phyloP scores from a whole-genome alignment of 2,113 vertebrate genomes.

The Dolichallabes microphthalmus region DNA sequence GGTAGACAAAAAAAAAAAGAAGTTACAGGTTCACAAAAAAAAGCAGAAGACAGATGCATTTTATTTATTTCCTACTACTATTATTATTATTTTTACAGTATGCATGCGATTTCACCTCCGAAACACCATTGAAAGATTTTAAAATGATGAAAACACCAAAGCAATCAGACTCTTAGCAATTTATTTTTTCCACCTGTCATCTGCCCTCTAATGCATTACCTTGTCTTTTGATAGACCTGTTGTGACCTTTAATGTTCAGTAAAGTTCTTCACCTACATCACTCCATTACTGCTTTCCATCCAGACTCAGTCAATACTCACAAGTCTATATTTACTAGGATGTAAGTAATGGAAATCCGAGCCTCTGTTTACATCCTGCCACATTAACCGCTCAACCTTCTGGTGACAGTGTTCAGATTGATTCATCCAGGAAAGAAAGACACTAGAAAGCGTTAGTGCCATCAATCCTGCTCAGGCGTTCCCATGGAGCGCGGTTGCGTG shows the following conservation, averaged over 20 bases:
- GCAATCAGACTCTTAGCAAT: not conserved
- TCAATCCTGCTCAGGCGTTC: conserved; percentile 17
- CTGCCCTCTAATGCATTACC: not conserved
- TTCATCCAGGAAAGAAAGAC: conserved; percentile 18
- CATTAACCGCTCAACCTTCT: conserved; percentile 53
- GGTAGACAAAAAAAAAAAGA: not conserved
- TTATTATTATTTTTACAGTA: no score
- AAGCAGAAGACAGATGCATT: not conserved
- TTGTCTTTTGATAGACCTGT: not conserved
- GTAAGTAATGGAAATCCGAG: conserved; percentile 49
- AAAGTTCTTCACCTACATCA: conserved; percentile 20
- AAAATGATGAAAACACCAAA: no score
- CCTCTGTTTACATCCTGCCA: conserved; percentile 54
- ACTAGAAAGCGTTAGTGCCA: conserved; percentile 33
- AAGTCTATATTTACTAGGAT: conserved; percentile 48
- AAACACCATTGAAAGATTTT: not conserved
- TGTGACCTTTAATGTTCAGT: not conserved
- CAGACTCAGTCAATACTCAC: not conserved
- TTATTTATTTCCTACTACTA: no score
- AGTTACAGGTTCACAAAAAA: not conserved
- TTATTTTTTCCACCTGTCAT: not conserved
- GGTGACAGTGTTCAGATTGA: conserved; percentile 46
- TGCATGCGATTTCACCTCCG: not conserved
- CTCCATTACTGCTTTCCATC: conserved; percentile 28
- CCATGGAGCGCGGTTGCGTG: not conserved